Evolutionary conservation across 2,113 vertebrate genomes (phyloP).

Genomic region (Mungos mungo): DNA sequence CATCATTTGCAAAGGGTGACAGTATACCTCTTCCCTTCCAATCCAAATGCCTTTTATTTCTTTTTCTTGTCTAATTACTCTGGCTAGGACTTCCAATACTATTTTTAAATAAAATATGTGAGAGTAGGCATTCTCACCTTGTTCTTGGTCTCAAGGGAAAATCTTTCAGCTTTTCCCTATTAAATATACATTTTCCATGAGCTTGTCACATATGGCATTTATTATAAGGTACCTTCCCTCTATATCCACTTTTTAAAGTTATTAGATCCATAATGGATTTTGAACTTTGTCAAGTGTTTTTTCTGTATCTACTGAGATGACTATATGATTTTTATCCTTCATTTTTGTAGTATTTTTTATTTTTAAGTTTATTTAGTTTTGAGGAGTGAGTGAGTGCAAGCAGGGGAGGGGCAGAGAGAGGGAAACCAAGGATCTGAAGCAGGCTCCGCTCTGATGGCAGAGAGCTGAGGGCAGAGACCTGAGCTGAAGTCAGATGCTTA

Average conservation of each 20-base stretch:
- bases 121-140: neutral
- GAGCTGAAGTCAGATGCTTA: no score
- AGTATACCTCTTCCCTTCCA: neutral
- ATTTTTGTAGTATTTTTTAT: neutral
- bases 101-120: neutral
- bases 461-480: no score
- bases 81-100: neutral
- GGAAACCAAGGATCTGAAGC: no score
- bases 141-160: neutral
- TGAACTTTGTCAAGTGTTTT: neutral
- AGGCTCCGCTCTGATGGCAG: no score
- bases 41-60: neutral
- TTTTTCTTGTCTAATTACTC: neutral
- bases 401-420: no score
- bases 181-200: neutral
- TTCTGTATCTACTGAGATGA: neutral
- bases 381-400: no score
- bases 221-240: neutral
- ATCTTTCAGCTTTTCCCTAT: neutral
- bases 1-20: neutral
- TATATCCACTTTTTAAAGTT: neutral
- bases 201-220: neutral
- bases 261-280: neutral
- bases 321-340: neutral
- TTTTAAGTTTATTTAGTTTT: no score